Evolutionary conservation across 2,797 vertebrate genomes (phyloP), one percentile per base, ranked within the genome.

Genomic region (Iguana delicatissima): DNA sequence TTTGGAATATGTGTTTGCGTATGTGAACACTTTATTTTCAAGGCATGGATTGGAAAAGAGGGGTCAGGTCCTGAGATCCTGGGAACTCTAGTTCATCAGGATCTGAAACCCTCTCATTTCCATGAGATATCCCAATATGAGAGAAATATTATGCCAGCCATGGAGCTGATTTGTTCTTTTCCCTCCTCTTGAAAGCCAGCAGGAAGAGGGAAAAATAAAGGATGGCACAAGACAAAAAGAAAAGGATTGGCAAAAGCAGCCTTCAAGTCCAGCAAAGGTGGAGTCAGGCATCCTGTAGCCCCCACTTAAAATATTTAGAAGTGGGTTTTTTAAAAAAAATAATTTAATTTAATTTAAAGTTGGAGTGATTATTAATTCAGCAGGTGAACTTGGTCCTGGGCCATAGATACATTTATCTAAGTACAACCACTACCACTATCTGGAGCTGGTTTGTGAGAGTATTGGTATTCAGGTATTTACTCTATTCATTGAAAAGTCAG

Each of bases 401-500:
- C 26, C 26, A 69, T 69, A 32, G 26, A 69, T 32, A 69, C 26
- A 69, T 69, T 69, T 69, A 32, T 69, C 26, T 29, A 69, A 32
- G 26, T 69, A 29, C 26, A 69, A 13, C 26, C 0, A 69, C 29
- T 69, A 69, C 29, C 12, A 32, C 26, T 67, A 26, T 67, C 64
- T 69, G 32, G 67, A 69, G 67, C 67, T 69, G 67, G 67, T 69
- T 29, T 32, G 67, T 9, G 67, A 69, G 26, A 69, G 26, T 69
- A 2, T 29, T 69, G 67, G 67, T 69, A 32, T 69, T 69, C 67
- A 69, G 26, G 67, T 8, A 3, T 20, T 90, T 74, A 86, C 55
- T 92, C 85, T 57, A 46, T 89, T 94, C 92, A 59, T 90, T 91
- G 92, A 83, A 89, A 91, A 89, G 77, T 89, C 72, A 74, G 14